Conservation (phyloP, 2,113 vertebrate species). For the Callocephalon fimbriatum region DNA sequence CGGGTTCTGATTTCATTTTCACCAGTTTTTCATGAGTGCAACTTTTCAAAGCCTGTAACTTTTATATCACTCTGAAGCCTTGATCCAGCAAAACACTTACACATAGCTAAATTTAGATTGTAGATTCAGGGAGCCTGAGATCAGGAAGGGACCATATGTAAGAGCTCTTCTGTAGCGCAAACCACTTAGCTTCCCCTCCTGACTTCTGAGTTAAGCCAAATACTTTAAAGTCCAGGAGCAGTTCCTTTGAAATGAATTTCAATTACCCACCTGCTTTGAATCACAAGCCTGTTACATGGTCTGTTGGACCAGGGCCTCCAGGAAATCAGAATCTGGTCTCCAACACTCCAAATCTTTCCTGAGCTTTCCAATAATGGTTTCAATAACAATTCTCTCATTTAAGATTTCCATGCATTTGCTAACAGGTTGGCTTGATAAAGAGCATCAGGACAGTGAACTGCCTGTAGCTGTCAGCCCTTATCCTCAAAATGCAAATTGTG, state of each 20-base stretch:
- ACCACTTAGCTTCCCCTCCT: slow-evolving; percentile 46
- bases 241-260: slow-evolving; percentile 60
- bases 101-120: slow-evolving; percentile 52
- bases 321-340: slow-evolving; percentile 48
- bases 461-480: not conserved
- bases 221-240: slow-evolving; percentile 57
- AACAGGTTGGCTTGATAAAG: not conserved
- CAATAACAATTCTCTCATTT: not conserved
- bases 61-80: slow-evolving; percentile 22
- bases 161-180: slow-evolving; percentile 50
- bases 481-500: not conserved
- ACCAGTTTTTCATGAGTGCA: slow-evolving; percentile 22
- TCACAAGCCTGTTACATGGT: slow-evolving; percentile 49
- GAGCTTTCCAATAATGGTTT: slow-evolving; percentile 13
- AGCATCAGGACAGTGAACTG: not conserved
- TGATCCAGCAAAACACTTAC: slow-evolving; percentile 48
- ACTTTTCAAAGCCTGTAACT: slow-evolving; percentile 52
- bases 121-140: slow-evolving; percentile 49
- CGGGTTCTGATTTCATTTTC: slow-evolving; percentile 28
- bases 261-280: slow-evolving; percentile 63
- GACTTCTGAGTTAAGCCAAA: slow-evolving; percentile 59
- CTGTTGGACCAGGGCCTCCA: slow-evolving; percentile 49
- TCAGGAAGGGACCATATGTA: slow-evolving; percentile 56
- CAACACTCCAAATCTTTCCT: not conserved
- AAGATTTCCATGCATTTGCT: not conserved